Percentiles rank a stretch among this genome's conserved stretches.
phyloP scores from a whole-genome alignment of 2,113 vertebrate genomes.

The Cynoglossus semilaevis region DNA sequence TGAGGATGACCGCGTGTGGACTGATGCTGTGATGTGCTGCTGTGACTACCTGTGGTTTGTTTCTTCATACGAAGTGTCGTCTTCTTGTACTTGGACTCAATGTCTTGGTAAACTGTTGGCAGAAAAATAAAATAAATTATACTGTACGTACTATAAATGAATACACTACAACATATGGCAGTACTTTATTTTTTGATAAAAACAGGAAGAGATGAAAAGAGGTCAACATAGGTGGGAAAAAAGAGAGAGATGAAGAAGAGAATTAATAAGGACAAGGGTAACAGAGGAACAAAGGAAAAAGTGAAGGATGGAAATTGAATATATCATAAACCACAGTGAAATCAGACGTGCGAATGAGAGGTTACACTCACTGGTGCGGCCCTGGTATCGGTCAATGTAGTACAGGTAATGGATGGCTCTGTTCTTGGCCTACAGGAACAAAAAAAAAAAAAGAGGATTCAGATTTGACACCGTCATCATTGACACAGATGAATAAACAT shows the following conservation, averaged over 20 bases:
- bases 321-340: background rate
- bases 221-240: no score
- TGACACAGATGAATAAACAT: no score
- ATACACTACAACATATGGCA: no score
- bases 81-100: conserved; percentile 83
- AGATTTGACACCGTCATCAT: background rate
- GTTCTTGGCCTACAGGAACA: conserved; percentile 87
- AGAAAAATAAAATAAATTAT: conserved; percentile 16
- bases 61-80: conserved; percentile 91
- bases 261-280: no score
- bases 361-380: conserved; percentile 86
- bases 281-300: background rate
- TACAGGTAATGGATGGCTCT: conserved; percentile 84
- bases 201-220: no score
- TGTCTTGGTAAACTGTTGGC: conserved; percentile 88
- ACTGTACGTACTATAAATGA: background rate
- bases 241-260: background rate
- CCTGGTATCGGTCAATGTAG: conserved; percentile 84
- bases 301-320: background rate
- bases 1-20: no score
- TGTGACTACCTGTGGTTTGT: conserved; percentile 83
- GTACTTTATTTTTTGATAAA: no score
- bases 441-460: background rate
- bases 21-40: no score
- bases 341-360: background rate